Evolutionary conservation across 1,140 invertebrate species (phyloP).

Genomic region (Scaptomyza hsui): DNA sequence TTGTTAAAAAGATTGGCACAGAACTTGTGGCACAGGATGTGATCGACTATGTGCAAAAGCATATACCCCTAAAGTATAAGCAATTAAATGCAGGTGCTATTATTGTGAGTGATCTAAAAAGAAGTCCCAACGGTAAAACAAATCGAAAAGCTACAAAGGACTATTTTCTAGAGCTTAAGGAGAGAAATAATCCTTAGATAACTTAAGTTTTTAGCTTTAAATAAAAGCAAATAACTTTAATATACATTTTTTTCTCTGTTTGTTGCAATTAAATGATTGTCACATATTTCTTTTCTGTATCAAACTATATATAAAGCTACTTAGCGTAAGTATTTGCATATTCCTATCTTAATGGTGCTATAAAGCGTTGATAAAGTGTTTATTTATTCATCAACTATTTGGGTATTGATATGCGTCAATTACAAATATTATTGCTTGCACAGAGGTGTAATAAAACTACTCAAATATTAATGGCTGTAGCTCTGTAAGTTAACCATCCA

Average conservation of each 20-base stretch:
- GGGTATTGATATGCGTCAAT: constrained; percentile 14
- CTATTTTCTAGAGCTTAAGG: background rate
- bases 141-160: background rate
- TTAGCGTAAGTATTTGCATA: no score
- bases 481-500: background rate
- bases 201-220: no score
- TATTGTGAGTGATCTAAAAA: constrained; percentile 59
- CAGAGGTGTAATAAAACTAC: background rate
- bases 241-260: no score
- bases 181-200: background rate
- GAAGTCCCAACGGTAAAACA: background rate
- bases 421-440: background rate
- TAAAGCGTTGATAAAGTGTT: background rate
- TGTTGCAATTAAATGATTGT: no score
- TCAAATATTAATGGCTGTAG: constrained; percentile 6
- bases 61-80: constrained; percentile 31
- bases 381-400: background rate
- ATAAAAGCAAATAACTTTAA: no score
- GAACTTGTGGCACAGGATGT: constrained; percentile 42
- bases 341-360: background rate
- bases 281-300: no score
- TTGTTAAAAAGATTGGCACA: constrained; percentile 26
- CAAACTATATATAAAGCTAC: no score
- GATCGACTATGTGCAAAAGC: constrained; percentile 32
- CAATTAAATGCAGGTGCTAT: constrained; percentile 77